phyloP scores from a whole-genome alignment of 2,797 vertebrate genomes.

The Carduelis carduelis region DNA sequence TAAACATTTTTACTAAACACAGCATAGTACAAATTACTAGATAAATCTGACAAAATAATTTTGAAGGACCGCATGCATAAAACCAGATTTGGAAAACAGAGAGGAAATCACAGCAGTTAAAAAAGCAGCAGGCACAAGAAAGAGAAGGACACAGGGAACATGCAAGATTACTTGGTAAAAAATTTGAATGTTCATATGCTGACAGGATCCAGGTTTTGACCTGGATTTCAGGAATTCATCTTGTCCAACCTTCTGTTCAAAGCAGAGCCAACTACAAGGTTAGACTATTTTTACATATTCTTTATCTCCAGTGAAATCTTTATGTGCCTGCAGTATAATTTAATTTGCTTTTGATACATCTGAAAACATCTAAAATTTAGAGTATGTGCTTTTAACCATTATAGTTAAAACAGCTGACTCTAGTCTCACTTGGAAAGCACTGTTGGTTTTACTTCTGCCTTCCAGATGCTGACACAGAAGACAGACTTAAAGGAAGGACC shows the following conservation, averaged over 20 bases:
- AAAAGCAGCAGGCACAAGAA: neutral
- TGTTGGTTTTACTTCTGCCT: neutral
- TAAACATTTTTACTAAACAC: neutral
- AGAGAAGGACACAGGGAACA: neutral
- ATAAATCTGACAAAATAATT: neutral
- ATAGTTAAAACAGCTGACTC: neutral
- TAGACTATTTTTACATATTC: neutral
- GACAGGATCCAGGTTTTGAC: neutral
- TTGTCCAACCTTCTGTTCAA: neutral
- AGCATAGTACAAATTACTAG: neutral
- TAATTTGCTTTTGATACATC: neutral
- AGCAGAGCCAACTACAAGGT: neutral
- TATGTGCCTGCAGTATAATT: neutral
- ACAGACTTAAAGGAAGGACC: neutral
- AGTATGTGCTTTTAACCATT: neutral
- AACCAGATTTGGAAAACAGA: neutral
- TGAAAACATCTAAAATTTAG: neutral
- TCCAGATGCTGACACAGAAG: neutral
- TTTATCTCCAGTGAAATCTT: neutral
- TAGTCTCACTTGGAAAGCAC: neutral
- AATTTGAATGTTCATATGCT: neutral
- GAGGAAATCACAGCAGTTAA: neutral
- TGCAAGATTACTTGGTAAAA: neutral
- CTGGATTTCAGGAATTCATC: neutral
- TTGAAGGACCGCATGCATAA: neutral